A percentile compares a stretch with the other conserved stretches of the same genome.
Conservation (phyloP, 2,113 vertebrate species). For the Pteropus alecto region DNA sequence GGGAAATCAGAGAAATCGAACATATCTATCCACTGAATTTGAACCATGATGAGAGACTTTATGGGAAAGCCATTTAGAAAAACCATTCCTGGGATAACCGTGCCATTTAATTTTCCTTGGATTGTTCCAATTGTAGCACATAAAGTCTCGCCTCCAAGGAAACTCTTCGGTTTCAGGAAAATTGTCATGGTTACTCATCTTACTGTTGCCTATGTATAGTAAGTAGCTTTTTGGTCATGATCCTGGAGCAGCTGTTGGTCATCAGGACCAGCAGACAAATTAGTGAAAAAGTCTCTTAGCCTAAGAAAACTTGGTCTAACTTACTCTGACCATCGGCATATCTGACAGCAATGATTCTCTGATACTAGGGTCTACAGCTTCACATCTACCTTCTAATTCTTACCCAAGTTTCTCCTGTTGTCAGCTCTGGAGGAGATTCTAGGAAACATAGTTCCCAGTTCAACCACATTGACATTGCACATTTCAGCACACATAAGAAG, state of each 20-base stretch:
- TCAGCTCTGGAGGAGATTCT: neutral
- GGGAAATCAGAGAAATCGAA: neutral
- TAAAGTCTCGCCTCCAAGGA: neutral
- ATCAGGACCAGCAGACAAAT: neutral
- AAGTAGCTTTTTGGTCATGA: neutral
- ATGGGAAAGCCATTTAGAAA: neutral
- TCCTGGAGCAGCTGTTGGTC: neutral
- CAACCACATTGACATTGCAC: neutral
- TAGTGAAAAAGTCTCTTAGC: neutral
- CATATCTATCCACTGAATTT: neutral
- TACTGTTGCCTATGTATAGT: neutral
- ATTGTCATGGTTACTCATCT: neutral
- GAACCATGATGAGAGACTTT: neutral
- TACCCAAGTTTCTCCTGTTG: neutral
- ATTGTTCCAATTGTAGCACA: neutral
- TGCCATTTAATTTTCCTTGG: neutral
- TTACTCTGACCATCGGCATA: neutral
- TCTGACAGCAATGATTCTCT: neutral
- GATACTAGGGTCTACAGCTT: neutral
- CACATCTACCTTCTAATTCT: neutral
- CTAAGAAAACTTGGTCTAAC: neutral
- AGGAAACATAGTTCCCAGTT: neutral
- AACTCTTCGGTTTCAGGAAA: neutral
- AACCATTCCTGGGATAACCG: neutral
- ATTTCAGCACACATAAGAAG: neutral